Base-by-base conservation (phyloP, 2,888 invertebrate species). In the Xiphydria camelus region DNA sequence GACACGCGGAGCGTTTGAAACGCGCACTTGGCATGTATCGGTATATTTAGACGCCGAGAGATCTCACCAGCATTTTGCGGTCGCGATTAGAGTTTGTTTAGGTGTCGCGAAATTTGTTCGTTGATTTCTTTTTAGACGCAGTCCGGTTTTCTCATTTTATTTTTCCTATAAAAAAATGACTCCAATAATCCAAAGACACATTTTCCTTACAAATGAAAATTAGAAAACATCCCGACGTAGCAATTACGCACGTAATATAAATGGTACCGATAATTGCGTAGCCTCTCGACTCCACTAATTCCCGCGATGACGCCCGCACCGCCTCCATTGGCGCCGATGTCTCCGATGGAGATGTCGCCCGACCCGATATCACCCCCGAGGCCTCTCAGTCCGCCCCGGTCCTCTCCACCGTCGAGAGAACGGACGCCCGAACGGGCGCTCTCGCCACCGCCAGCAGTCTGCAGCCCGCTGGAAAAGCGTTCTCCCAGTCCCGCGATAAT, bases 311-410 rank as follows among this genome's bases (percentile, higher is more conserved):
- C 70, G 10, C 57, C 71, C 19, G 66, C 66, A 2, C 77, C 77
- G 17, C 73, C 66, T 3, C 77, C 77, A 19, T 58, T 76, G 53
- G 80, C 82, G 31, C 83, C 83, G 45, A 82, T 83, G 65, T 73
- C 73, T 10, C 73, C 73, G 4, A 64, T 72, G 55, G 62, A 57
- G 14, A 59, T 67, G 53, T 73, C 73, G 25, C 68, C 70, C 12
- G 68, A 61, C 29, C 56, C 63, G 1, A 19, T 70, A 19, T 68
- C 70, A 7, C 64, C 73, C 2, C 41, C 64, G 10, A 57, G 70
- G 38, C 62, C 61, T 4, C 36, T 49, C 9, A 66, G 62, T 34
- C 66, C 67, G 22, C 38, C 47, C 6, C 47, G 41, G 25, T 59
- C 56, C 18, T 45, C 57, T 15, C 45, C 47, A 19, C 55, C 45